Percentiles rank a stretch among this genome's conserved stretches.
Conservation (phyloP, 2,888 invertebrate species). For the Eilema depressum region DNA sequence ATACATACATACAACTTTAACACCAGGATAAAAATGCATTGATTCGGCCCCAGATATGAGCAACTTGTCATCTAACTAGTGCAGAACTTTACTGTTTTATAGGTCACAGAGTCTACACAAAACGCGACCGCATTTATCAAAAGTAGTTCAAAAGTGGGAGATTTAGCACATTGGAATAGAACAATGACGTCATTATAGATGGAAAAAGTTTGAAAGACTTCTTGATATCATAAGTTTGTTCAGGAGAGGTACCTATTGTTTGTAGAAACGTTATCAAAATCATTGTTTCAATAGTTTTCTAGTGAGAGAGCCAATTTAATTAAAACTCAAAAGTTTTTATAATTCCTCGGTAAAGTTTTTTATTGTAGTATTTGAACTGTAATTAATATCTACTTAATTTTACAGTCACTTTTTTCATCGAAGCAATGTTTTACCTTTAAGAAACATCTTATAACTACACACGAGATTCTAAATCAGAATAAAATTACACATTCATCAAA, state of each 20-base stretch:
- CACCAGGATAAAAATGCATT: background rate
- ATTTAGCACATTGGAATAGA: background rate
- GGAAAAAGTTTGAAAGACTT: background rate
- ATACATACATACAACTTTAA: background rate
- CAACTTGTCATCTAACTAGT: background rate
- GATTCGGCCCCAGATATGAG: background rate
- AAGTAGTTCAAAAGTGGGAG: background rate
- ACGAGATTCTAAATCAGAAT: too few species aligned
- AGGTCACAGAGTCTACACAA: background rate
- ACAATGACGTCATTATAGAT: conserved; percentile 2
- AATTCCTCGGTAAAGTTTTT: background rate
- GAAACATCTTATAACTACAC: too few species aligned
- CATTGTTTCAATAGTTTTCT: background rate
- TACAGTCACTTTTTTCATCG: too few species aligned
- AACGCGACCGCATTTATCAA: background rate
- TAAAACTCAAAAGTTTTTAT: background rate
- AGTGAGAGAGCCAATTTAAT: background rate
- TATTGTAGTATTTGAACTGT: background rate
- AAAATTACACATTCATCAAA: too few species aligned
- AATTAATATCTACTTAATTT: too few species aligned
- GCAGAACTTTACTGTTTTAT: background rate
- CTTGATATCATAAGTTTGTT: background rate
- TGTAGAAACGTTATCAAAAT: background rate
- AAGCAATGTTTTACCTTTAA: too few species aligned
- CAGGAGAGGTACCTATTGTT: background rate